Conservation (phyloP, 2,113 vertebrate species). For the Grus americana region DNA sequence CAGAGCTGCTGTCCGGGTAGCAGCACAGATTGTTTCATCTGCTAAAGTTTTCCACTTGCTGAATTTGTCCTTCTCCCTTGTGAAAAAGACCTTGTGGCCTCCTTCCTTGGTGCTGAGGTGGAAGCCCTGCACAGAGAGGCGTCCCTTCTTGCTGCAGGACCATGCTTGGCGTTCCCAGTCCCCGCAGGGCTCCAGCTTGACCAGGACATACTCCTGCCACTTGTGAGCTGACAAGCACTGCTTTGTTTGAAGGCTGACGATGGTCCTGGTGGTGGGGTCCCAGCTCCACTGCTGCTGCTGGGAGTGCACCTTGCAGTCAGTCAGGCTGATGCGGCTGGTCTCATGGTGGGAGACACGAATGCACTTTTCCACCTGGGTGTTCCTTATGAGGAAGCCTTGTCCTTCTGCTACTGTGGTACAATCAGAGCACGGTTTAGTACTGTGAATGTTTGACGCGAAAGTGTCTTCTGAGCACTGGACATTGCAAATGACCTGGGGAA, state of each 20-base stretch:
- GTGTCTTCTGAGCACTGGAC: not conserved
- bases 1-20: not conserved
- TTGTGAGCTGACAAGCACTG: conserved; percentile 75
- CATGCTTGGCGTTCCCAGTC: conserved; percentile 72
- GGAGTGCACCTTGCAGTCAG: conserved; percentile 64
- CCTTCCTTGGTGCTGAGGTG: conserved; percentile 75
- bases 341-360: conserved; percentile 34
- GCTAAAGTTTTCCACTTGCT: conserved; percentile 79
- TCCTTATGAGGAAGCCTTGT: conserved; percentile 79
- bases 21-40: conserved; percentile 70
- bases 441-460: not conserved
- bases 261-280: conserved; percentile 50
- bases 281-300: conserved; percentile 75
- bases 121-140: conserved; percentile 76
- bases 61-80: conserved; percentile 70
- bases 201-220: conserved; percentile 47
- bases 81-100: conserved; percentile 78
- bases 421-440: not conserved
- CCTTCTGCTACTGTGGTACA: conserved; percentile 44
- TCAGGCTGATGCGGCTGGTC: conserved; percentile 61
- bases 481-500: not conserved
- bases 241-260: conserved; percentile 67
- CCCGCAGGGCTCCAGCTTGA: conserved; percentile 75
- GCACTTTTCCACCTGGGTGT: conserved; percentile 77
- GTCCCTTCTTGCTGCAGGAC: conserved; percentile 85